Evolutionary conservation across 2,113 vertebrate genomes (phyloP).

Genomic region (Sinosuthora webbiana): DNA sequence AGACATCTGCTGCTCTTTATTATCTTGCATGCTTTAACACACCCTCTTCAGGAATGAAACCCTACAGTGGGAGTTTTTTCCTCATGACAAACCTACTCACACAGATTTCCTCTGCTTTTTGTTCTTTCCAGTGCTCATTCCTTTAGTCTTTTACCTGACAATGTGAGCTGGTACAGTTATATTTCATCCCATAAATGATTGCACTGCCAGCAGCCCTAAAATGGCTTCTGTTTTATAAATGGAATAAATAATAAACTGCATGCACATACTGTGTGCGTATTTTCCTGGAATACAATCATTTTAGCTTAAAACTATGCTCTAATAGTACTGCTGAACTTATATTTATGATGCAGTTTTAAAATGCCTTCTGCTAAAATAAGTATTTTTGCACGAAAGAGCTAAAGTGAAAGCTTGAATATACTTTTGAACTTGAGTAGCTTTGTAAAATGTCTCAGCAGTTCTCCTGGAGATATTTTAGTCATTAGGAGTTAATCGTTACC

Average conservation of each 20-base stretch:
- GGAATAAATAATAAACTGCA: neutral
- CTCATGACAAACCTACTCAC: neutral
- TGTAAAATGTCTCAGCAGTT: neutral
- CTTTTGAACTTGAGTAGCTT: neutral
- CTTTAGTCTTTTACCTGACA: neutral
- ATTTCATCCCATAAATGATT: neutral
- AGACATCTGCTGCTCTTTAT: slow-evolving; percentile 45
- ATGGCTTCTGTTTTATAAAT: neutral
- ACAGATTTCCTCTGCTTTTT: neutral
- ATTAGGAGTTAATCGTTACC: slow-evolving; percentile 68
- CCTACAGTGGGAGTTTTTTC: neutral
- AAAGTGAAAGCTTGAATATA: neutral
- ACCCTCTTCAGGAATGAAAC: slow-evolving; percentile 50
- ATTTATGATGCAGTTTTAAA: neutral
- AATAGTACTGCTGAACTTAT: neutral
- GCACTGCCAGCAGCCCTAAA: neutral
- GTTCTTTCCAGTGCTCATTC: neutral
- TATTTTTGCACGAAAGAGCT: neutral
- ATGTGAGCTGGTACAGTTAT: neutral
- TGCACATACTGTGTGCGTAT: neutral
- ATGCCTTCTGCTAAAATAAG: neutral
- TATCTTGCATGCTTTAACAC: slow-evolving; percentile 38
- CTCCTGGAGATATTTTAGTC: slow-evolving; percentile 57
- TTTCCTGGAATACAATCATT: neutral
- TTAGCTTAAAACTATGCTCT: neutral